phyloP scores from a whole-genome alignment of 2,888 invertebrate species.

The Idaea aversata region DNA sequence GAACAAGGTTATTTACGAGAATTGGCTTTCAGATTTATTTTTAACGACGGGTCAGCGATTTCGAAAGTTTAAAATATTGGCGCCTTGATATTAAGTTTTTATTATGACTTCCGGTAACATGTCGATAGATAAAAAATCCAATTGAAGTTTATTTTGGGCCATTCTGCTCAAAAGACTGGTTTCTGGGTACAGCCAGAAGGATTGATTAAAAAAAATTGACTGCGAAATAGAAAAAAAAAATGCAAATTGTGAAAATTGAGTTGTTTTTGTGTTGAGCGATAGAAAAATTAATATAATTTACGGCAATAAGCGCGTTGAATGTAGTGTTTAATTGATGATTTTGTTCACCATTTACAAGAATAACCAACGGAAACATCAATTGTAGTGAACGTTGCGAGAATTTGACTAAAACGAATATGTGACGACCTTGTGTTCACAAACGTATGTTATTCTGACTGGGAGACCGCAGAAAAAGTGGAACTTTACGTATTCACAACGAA shows the following conservation, averaged over 20 bases:
- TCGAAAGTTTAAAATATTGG: too few relatives aligned
- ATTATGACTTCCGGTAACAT: too few relatives aligned
- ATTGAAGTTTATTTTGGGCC: too few relatives aligned
- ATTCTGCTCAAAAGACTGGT: too few relatives aligned
- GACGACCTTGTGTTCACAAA: constrained; percentile 61
- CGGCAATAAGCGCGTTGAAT: constrained; percentile 25
- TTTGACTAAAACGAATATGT: constrained; percentile 35
- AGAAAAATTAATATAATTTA: constrained; percentile 19
- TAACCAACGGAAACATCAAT: constrained; percentile 30
- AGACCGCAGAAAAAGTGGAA: constrained; percentile 47
- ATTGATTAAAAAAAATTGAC: background rate
- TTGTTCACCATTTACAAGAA: constrained; percentile 23
- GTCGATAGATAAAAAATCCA: too few relatives aligned
- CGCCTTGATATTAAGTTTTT: too few relatives aligned
- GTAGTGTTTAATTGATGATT: constrained; percentile 27
- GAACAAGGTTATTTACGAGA: too few relatives aligned
- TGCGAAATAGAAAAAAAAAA: too few relatives aligned
- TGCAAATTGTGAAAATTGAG: constrained; percentile 48
- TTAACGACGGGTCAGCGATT: too few relatives aligned
- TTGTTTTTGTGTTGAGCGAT: constrained; percentile 60
- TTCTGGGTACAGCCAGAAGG: background rate
- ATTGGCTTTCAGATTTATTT: too few relatives aligned
- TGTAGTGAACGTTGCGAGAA: constrained; percentile 27
- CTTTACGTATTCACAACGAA: background rate
- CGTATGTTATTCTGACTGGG: constrained; percentile 60